These are phyloP conservation scores for Perizoma flavofasciatum DNA, from an alignment of 2,888 invertebrate species.

Conservation along the genomic window DNA sequence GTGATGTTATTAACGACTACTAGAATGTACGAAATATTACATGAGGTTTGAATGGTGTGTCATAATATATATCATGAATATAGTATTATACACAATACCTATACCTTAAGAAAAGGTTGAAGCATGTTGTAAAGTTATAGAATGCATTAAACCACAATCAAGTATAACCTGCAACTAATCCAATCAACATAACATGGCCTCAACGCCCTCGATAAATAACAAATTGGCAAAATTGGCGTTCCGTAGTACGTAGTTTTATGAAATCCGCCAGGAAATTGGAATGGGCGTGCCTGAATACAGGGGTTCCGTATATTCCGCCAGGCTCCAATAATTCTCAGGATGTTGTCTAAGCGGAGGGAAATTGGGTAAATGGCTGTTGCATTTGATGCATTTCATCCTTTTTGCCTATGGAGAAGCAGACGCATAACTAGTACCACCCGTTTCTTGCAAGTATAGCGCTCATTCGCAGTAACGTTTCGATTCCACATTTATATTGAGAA, in stretches of 20 bases:
- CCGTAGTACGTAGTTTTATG: conserved; percentile 50
- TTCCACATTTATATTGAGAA: too few relatives aligned
- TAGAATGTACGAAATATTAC: too few relatives aligned
- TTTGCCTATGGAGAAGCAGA: too few relatives aligned
- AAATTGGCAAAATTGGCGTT: conserved; percentile 42
- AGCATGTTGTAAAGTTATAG: too few relatives aligned
- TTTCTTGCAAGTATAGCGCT: too few relatives aligned
- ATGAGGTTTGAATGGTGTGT: too few relatives aligned
- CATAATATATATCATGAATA: too few relatives aligned
- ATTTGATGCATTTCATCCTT: not conserved
- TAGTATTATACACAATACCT: too few relatives aligned
- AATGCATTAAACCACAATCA: conserved; percentile 4
- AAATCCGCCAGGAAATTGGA: conserved; percentile 77
- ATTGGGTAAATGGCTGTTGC: not conserved
- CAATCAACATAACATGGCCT: conserved; percentile 5
- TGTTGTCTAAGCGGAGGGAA: conserved; percentile 52
- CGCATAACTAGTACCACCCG: too few relatives aligned
- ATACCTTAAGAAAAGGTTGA: too few relatives aligned
- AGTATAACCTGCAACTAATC: conserved; percentile 13
- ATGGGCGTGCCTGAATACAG: conserved; percentile 73
- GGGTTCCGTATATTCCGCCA: conserved; percentile 57
- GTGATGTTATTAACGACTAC: too few relatives aligned
- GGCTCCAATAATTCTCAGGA: conserved; percentile 69
- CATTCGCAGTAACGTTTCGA: too few relatives aligned
- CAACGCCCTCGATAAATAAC: conserved; percentile 21